Percentiles rank a stretch among this genome's conserved stretches.
Evolutionary conservation across 2,113 vertebrate species (phyloP).

Genomic region (Rhinichthys klamathensis): DNA sequence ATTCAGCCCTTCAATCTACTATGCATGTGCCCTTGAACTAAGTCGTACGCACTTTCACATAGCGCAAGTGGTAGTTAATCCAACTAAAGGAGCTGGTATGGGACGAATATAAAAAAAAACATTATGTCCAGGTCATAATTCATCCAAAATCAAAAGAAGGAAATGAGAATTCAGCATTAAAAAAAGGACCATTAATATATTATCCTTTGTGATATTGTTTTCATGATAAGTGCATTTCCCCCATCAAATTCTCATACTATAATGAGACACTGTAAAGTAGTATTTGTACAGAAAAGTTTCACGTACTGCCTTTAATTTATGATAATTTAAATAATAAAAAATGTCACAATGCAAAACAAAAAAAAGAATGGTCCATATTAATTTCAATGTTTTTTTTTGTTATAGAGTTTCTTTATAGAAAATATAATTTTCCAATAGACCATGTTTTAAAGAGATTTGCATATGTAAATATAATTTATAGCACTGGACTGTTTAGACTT

Average conservation of each 20-base stretch:
- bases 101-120: neutral
- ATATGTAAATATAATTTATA: neutral
- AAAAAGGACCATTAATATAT: neutral
- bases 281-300: too few relatives aligned
- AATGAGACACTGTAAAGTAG: too few relatives aligned
- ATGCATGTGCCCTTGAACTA: constrained; percentile 24
- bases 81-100: neutral
- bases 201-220: neutral
- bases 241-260: neutral
- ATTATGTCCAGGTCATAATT: neutral
- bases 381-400: neutral
- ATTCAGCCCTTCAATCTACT: constrained; percentile 15
- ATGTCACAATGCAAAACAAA: neutral
- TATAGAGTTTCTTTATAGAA: neutral
- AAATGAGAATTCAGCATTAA: neutral
- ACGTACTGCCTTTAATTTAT: neutral
- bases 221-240: neutral
- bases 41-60: neutral
- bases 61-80: constrained; percentile 19
- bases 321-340: neutral
- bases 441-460: neutral
- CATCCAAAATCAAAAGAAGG: neutral
- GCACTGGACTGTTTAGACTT: neutral
- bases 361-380: neutral
- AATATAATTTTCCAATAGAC: neutral